These are phyloP conservation scores for Urechis unicinctus DNA, from an alignment of 2,888 invertebrate species.

Conservation along the genomic window DNA sequence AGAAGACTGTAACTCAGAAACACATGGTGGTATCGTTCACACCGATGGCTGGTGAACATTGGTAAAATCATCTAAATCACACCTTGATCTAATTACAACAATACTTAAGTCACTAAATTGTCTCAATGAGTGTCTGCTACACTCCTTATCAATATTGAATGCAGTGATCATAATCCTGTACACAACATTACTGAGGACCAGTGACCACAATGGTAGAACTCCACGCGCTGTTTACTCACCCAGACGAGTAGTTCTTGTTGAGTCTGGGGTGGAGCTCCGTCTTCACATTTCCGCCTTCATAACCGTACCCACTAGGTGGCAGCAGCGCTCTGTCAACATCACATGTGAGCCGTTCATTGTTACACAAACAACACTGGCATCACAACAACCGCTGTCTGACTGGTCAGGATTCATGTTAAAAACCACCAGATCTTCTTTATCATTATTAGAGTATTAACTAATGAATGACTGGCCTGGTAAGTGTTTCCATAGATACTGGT, in stretches of 20 bases:
- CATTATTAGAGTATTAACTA: too few relatives aligned
- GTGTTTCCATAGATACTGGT: constrained; percentile 14
- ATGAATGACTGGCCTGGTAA: constrained; percentile 8
- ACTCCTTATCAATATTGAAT: too few relatives aligned
- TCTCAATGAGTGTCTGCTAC: too few relatives aligned
- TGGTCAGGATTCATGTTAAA: not conserved
- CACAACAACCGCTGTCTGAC: too few relatives aligned
- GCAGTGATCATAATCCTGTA: too few relatives aligned
- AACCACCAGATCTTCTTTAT: not conserved
- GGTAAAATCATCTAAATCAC: not conserved
- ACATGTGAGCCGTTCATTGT: too few relatives aligned
- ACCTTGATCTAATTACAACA: not conserved
- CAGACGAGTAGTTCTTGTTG: not conserved
- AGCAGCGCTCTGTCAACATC: constrained; percentile 17
- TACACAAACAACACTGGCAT: not conserved
- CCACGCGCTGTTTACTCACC: not conserved
- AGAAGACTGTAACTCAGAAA: constrained; percentile 8
- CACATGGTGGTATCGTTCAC: too few relatives aligned
- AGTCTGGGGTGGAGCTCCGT: constrained; percentile 5
- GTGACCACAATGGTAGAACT: too few relatives aligned
- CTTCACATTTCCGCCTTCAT: constrained; percentile 2
- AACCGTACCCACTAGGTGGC: constrained; percentile 15
- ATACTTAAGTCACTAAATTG: too few relatives aligned
- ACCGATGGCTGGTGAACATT: not conserved
- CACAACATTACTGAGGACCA: too few relatives aligned